Evolutionary conservation across 2,888 invertebrate species (phyloP).

Genomic region (Gryllus longicercus): DNA sequence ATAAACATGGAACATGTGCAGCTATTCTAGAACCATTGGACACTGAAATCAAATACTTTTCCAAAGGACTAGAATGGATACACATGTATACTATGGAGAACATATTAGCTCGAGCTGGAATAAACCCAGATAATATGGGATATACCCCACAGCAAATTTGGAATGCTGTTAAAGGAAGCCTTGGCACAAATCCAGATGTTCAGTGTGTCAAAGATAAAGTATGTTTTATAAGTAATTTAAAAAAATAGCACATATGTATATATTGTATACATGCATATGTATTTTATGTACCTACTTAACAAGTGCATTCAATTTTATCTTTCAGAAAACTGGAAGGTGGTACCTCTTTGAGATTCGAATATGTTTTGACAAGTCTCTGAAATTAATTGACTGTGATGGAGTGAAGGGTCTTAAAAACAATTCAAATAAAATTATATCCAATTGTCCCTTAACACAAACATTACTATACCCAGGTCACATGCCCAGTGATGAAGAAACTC

Average conservation of each 20-base stretch:
- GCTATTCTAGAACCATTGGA: conserved; percentile 54
- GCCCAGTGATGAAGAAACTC: not conserved
- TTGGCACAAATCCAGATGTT: conserved; percentile 60
- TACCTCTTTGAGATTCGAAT: conserved; percentile 69
- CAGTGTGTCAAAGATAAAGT: conserved; percentile 60
- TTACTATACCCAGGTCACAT: conserved; percentile 30
- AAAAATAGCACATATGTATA: too few relatives aligned
- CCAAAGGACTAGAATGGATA: conserved; percentile 59
- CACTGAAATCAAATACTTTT: conserved; percentile 66
- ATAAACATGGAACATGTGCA: conserved; percentile 80
- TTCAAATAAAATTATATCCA: conserved; percentile 30
- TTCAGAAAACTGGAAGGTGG: conserved; percentile 36
- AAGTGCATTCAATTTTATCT: not conserved
- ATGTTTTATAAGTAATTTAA: conserved; percentile 35
- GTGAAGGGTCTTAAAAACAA: conserved; percentile 41
- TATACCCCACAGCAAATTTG: conserved; percentile 48
- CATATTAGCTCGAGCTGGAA: conserved; percentile 55
- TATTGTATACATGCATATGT: too few relatives aligned
- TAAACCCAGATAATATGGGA: conserved; percentile 52
- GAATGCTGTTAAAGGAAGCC: conserved; percentile 52
- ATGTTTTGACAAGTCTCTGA: conserved; percentile 66
- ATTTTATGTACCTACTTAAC: too few relatives aligned
- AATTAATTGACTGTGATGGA: conserved; percentile 64
- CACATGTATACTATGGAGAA: conserved; percentile 59
- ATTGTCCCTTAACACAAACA: conserved; percentile 35